phyloP scores from a whole-genome alignment of 2,797 vertebrate species.

The Gallirallus australis region DNA sequence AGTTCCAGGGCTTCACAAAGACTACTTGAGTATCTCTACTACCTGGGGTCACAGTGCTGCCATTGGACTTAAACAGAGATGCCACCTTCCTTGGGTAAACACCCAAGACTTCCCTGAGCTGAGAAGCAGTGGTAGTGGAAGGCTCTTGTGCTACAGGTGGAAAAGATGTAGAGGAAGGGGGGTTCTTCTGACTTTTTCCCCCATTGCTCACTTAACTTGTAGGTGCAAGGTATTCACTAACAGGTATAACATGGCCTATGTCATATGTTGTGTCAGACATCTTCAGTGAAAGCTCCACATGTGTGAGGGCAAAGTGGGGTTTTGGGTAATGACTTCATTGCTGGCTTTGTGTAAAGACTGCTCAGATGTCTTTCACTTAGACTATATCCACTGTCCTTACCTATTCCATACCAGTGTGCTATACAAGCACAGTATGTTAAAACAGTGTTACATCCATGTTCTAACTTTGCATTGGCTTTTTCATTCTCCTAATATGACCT shows the following conservation, averaged over 20 bases:
- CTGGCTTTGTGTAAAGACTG: neutral
- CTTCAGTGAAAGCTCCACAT: neutral
- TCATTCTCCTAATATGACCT: neutral
- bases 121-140: neutral
- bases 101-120: neutral
- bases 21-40: neutral
- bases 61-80: neutral
- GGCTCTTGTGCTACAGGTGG: neutral
- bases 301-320: neutral
- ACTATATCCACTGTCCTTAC: neutral
- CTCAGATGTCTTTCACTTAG: neutral
- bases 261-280: accelerated
- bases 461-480: neutral
- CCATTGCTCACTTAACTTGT: accelerated
- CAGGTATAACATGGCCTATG: accelerated
- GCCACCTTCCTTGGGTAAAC: accelerated
- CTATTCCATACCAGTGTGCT: neutral
- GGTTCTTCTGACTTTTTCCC: neutral
- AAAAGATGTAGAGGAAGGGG: neutral
- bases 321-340: neutral
- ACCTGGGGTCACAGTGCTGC: neutral
- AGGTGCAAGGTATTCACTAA: neutral
- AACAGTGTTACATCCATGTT: neutral
- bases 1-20: neutral
- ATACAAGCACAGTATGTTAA: accelerated